These are phyloP conservation scores for Hypercompe scribonia DNA, from an alignment of 2,888 invertebrate species.

Conservation along the genomic window DNA sequence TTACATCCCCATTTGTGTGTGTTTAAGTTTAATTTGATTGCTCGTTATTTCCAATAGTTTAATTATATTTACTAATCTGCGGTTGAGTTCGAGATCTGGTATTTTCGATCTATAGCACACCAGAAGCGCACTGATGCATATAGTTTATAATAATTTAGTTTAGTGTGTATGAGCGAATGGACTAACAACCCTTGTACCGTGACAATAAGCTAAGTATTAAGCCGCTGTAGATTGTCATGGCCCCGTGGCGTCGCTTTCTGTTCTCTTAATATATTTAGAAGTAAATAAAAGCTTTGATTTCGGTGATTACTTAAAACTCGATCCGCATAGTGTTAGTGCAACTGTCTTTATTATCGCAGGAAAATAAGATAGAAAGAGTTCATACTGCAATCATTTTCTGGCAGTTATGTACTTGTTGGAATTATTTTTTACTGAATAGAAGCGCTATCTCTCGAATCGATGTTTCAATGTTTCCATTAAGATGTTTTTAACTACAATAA, in stretches of 20 bases:
- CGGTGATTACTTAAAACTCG: slow-evolving; percentile 23
- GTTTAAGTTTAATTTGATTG: not conserved
- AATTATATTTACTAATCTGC: not conserved
- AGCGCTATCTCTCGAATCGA: not conserved
- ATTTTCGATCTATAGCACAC: slow-evolving; percentile 29
- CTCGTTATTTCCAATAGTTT: slow-evolving; percentile 4
- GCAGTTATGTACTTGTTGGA: not conserved
- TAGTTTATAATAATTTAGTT: slow-evolving; percentile 55
- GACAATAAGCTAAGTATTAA: slow-evolving; percentile 82
- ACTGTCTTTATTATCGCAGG: slow-evolving; percentile 21
- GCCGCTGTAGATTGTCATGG: slow-evolving; percentile 70
- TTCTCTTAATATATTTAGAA: slow-evolving; percentile 39
- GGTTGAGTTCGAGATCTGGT: not conserved
- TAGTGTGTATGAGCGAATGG: slow-evolving; percentile 78
- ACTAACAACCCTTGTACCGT: slow-evolving; percentile 80
- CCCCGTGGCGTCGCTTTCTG: slow-evolving; percentile 47
- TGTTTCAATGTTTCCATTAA: too few relatives aligned
- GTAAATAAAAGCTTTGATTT: slow-evolving; percentile 33
- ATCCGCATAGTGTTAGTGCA: slow-evolving; percentile 22
- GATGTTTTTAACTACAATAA: not conserved
- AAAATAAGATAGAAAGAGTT: not conserved
- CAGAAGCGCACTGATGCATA: slow-evolving; percentile 30
- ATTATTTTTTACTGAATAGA: not conserved
- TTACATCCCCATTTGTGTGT: not conserved
- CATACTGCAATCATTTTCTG: not conserved